phyloP scores from a whole-genome alignment of 1,140 invertebrate genomes.

The Lanistes nyassanus region DNA sequence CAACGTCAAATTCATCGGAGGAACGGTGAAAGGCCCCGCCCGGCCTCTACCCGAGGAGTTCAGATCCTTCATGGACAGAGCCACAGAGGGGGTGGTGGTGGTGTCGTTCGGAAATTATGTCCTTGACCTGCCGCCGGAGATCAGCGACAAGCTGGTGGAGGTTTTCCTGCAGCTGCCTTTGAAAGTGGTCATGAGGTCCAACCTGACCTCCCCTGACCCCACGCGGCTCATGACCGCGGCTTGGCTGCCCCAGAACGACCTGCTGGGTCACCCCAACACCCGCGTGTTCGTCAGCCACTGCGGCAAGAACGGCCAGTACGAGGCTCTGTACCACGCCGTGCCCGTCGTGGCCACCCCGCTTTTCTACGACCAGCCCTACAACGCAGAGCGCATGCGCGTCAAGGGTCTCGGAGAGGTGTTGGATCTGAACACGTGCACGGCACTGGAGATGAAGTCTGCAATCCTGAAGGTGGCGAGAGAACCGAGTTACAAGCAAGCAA shows the following conservation, averaged over 20 bases:
- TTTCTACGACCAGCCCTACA: slow-evolving; percentile 74
- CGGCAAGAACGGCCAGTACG: slow-evolving; percentile 78
- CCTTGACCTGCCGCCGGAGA: slow-evolving; percentile 5
- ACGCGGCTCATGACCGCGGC: slow-evolving; percentile 77
- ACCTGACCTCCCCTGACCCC: slow-evolving; percentile 50
- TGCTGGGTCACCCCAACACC: slow-evolving; percentile 72
- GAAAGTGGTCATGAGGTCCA: slow-evolving; percentile 19
- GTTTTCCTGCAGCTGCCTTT: slow-evolving; percentile 27
- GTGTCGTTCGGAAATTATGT: slow-evolving; percentile 40
- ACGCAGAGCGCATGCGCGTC: slow-evolving; percentile 59
- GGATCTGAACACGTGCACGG: slow-evolving; percentile 42
- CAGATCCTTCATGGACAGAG: slow-evolving; percentile 29
- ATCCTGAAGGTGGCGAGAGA: slow-evolving; percentile 41
- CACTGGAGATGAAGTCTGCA: slow-evolving; percentile 27
- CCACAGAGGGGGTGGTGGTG: slow-evolving; percentile 34
- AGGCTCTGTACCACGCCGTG: slow-evolving; percentile 79
- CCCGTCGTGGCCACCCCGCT: slow-evolving; percentile 80
- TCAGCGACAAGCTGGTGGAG: slow-evolving; percentile 22
- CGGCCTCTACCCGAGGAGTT: slow-evolving; percentile 13
- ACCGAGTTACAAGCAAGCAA: slow-evolving; percentile 28
- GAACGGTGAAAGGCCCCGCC: slow-evolving; percentile 18
- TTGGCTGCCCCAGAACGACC: slow-evolving; percentile 86
- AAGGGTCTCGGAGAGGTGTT: slow-evolving; percentile 56
- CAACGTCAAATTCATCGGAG: slow-evolving; percentile 37
- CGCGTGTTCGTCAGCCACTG: slow-evolving; percentile 79